A percentile compares a stretch with the other conserved stretches of the same genome.
These are phyloP conservation scores for Climacteris rufus DNA, from an alignment of 2,113 vertebrate species.

Conservation along the genomic window DNA sequence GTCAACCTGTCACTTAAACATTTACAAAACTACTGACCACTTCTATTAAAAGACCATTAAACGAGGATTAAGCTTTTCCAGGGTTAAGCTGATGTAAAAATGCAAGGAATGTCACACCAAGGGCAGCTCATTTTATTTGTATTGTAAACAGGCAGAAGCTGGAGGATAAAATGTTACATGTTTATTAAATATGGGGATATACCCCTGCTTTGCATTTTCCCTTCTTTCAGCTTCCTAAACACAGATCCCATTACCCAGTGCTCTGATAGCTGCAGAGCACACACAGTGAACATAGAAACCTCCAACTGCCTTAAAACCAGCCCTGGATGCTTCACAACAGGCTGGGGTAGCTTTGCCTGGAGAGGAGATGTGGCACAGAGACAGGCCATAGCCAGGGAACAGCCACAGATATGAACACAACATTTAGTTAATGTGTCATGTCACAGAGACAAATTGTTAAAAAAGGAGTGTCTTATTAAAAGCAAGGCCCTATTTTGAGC, in stretches of 20 bases:
- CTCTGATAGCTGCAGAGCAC: background rate
- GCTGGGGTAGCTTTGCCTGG: background rate
- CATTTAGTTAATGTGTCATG: background rate
- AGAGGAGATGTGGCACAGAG: fast-evolving
- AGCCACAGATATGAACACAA: background rate
- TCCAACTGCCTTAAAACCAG: background rate
- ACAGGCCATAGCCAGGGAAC: background rate
- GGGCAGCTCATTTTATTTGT: conserved; percentile 40
- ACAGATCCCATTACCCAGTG: background rate
- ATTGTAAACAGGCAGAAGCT: conserved; percentile 42
- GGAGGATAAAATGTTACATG: conserved; percentile 38
- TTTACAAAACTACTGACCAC: conserved; percentile 70
- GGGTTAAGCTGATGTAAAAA: conserved; percentile 70
- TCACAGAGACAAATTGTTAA: background rate
- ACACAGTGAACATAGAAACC: background rate
- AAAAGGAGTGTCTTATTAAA: background rate
- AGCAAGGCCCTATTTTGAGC: background rate
- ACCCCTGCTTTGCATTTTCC: background rate
- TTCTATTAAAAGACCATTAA: conserved; percentile 76
- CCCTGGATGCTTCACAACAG: background rate
- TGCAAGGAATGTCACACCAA: conserved; percentile 68
- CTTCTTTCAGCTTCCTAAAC: conserved; percentile 18
- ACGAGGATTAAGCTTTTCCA: conserved; percentile 70
- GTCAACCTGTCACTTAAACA: conserved; percentile 77
- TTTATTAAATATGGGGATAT: conserved; percentile 47